Percentiles rank a stretch among this genome's conserved stretches.
Conservation (phyloP, 2,888 invertebrate genomes). For the Drosophila anomalata region DNA sequence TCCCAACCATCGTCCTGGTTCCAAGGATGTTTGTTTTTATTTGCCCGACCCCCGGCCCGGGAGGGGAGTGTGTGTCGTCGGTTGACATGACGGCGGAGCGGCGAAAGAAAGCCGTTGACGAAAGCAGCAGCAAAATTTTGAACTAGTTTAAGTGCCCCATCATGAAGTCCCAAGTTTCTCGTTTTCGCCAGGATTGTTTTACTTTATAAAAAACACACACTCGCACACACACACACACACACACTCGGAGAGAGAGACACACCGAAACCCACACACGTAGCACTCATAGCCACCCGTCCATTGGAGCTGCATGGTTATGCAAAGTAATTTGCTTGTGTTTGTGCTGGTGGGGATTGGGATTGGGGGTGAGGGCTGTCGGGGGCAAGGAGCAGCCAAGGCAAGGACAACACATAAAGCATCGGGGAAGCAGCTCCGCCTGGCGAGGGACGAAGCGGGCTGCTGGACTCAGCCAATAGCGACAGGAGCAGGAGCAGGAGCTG, state of each 20-base stretch:
- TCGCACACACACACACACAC: slow-evolving; percentile 30
- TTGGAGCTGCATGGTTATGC: slow-evolving; percentile 76
- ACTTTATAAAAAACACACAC: slow-evolving; percentile 71
- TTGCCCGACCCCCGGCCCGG: slow-evolving; percentile 55
- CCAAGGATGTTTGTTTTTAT: slow-evolving; percentile 67
- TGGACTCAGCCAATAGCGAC: slow-evolving; percentile 64
- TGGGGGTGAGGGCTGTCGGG: neutral
- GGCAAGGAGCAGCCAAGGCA: slow-evolving; percentile 60
- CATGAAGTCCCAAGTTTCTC: slow-evolving; percentile 79
- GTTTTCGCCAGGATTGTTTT: slow-evolving; percentile 80
- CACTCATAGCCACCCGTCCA: slow-evolving; percentile 42
- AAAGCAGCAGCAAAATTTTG: slow-evolving; percentile 61
- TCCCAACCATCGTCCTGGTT: neutral
- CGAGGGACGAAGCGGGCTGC: slow-evolving; percentile 8
- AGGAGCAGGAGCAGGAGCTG: slow-evolving; percentile 15
- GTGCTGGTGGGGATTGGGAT: slow-evolving; percentile 26
- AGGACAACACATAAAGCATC: slow-evolving; percentile 75
- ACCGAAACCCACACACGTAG: slow-evolving; percentile 11
- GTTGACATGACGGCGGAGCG: slow-evolving; percentile 61
- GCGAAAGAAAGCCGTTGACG: slow-evolving; percentile 40
- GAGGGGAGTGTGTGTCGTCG: slow-evolving; percentile 44
- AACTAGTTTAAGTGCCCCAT: slow-evolving; percentile 80
- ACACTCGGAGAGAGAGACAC: too few species aligned
- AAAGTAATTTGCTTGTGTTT: slow-evolving; percentile 77
- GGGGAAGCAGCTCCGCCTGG: slow-evolving; percentile 45